Evolutionary conservation across 2,888 invertebrate genomes (phyloP).

Genomic region (Athripsodes cinereus): DNA sequence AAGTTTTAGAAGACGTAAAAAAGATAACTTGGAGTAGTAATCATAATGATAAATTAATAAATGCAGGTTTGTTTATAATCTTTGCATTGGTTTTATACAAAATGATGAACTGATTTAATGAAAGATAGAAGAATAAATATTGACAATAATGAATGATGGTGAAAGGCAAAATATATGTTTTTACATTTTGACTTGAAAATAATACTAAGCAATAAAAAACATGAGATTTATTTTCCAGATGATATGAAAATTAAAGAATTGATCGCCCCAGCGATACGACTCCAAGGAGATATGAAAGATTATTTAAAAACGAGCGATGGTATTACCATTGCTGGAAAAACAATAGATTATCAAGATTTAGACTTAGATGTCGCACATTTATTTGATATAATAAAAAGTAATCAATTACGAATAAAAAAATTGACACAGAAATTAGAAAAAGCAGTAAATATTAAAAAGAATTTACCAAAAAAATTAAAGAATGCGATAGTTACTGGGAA

Average conservation of each 20-base stretch:
- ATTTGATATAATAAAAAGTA: constrained; percentile 17
- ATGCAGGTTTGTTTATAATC: constrained; percentile 22
- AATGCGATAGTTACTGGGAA: constrained; percentile 17
- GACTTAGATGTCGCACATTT: constrained; percentile 15
- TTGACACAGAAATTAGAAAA: constrained; percentile 17
- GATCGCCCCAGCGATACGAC: constrained; percentile 18
- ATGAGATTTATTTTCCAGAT: constrained; percentile 15
- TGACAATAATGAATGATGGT: too few species aligned
- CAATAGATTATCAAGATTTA: constrained; percentile 17
- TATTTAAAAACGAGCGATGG: constrained; percentile 9
- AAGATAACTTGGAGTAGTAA: not conserved
- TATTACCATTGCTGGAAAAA: constrained; percentile 18
- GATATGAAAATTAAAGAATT: constrained; percentile 25
- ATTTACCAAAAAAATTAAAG: constrained; percentile 8
- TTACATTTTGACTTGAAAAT: not conserved
- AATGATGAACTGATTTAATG: not conserved
- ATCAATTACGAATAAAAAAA: constrained; percentile 17
- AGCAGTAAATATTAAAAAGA: constrained; percentile 15
- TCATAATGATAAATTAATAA: not conserved
- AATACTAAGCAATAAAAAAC: not conserved
- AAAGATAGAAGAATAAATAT: not conserved
- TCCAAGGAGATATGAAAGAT: constrained; percentile 20
- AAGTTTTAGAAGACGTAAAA: constrained; percentile 12
- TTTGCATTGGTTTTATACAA: not conserved
- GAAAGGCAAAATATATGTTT: not conserved